These are phyloP conservation scores for Aphodius granarius DNA, from an alignment of 2,888 invertebrate species.

Conservation along the genomic window DNA sequence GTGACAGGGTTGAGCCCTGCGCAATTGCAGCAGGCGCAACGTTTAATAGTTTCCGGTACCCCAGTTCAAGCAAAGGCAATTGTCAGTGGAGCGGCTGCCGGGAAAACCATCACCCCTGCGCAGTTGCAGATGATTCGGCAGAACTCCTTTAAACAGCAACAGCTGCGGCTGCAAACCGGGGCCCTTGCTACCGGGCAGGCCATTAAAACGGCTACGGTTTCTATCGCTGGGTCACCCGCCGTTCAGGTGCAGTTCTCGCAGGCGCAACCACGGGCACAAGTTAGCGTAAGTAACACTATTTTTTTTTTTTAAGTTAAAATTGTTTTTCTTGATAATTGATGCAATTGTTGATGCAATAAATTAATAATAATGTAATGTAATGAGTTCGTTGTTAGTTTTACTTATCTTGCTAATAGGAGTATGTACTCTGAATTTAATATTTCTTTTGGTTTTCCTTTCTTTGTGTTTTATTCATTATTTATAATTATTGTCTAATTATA, in stretches of 20 bases:
- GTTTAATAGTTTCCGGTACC: constrained; percentile 49
- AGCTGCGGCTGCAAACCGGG: constrained; percentile 47
- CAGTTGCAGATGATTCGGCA: constrained; percentile 68
- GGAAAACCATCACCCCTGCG: constrained; percentile 58
- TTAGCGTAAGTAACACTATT: constrained; percentile 16
- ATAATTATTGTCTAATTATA: no score
- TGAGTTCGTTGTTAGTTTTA: no score
- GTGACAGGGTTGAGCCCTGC: constrained; percentile 50
- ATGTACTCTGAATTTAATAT: no score
- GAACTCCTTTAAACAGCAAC: constrained; percentile 46
- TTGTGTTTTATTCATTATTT: no score
- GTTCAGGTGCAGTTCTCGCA: constrained; percentile 51
- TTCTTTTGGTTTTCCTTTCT: no score
- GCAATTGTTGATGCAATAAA: no score
- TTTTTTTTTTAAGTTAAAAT: neutral
- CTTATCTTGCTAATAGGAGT: no score
- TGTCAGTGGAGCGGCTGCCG: constrained; percentile 45
- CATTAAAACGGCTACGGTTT: constrained; percentile 48
- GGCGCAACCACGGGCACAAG: constrained; percentile 40
- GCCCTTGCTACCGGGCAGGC: constrained; percentile 33
- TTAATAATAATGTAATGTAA: no score
- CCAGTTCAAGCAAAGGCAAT: constrained; percentile 46
- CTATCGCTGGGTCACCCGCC: constrained; percentile 43
- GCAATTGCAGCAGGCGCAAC: constrained; percentile 55
- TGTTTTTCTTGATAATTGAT: neutral